Evolutionary conservation across 1,140 invertebrate genomes (phyloP).

Genomic region (Cydia pomonella): DNA sequence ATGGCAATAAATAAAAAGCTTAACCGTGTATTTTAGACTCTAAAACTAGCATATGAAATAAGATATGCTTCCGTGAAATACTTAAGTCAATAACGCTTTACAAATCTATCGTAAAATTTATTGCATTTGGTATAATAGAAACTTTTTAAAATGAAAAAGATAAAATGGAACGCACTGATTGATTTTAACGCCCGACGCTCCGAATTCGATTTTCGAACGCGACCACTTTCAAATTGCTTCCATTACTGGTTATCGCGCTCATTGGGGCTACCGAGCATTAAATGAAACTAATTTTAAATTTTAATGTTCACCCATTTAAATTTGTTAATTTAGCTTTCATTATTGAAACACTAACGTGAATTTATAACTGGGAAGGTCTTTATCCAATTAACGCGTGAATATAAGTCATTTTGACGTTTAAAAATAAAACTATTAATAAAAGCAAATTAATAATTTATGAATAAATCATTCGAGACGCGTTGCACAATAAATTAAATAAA

Average conservation of each 20-base stretch:
- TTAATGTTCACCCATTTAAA: conserved; percentile 19
- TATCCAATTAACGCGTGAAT: conserved; percentile 22
- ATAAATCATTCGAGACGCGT: neutral
- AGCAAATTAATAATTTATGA: conserved; percentile 30
- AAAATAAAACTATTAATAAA: conserved; percentile 31
- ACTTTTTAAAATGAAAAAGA: conserved; percentile 35
- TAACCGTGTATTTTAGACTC: neutral
- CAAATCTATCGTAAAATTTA: conserved; percentile 15
- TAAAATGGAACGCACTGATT: conserved; percentile 73
- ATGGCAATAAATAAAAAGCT: conserved; percentile 8
- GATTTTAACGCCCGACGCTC: conserved; percentile 63
- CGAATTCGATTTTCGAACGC: conserved; percentile 68
- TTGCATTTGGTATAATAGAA: neutral
- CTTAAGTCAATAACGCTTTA: conserved; percentile 18
- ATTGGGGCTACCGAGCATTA: conserved; percentile 60
- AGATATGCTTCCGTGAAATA: neutral
- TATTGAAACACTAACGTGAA: conserved; percentile 28
- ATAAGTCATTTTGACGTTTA: conserved; percentile 10
- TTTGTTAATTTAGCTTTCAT: conserved; percentile 30
- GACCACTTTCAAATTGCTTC: conserved; percentile 71
- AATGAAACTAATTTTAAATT: conserved; percentile 59
- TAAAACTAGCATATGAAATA: neutral
- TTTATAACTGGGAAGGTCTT: conserved; percentile 22
- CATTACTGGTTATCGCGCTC: conserved; percentile 72
- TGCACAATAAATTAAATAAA: conserved; percentile 26